These are phyloP conservation scores for Phrynocephalus forsythii DNA, from an alignment of 2,797 vertebrate species.

Conservation along the genomic window DNA sequence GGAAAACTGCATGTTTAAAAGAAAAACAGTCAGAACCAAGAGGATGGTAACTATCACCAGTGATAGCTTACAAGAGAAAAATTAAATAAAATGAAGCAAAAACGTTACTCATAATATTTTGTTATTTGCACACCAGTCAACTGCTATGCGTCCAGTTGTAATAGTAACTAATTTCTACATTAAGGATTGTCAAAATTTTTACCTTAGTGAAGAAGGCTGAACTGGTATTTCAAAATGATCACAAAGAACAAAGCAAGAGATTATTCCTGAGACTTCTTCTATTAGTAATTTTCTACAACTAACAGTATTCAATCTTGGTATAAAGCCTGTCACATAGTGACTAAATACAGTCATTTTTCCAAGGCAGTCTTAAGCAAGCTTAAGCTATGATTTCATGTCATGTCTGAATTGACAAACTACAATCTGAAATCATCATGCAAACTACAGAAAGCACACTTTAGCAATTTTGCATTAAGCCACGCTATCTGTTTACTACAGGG, in stretches of 20 bases:
- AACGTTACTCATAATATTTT: slow-evolving; percentile 42
- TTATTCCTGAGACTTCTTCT: not conserved
- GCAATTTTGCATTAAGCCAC: not conserved
- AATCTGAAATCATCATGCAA: not conserved
- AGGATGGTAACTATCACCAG: slow-evolving; percentile 58
- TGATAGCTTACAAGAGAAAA: not conserved
- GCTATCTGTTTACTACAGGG: not conserved
- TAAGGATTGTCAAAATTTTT: slow-evolving; percentile 74
- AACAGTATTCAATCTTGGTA: not conserved
- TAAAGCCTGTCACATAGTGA: not conserved
- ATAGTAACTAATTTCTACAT: slow-evolving; percentile 66
- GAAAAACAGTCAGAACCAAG: slow-evolving; percentile 62
- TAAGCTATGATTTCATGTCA: not conserved
- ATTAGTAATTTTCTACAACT: not conserved
- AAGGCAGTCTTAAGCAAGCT: not conserved
- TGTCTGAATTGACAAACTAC: not conserved
- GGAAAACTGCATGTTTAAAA: slow-evolving; percentile 54
- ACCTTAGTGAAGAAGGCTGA: slow-evolving; percentile 78
- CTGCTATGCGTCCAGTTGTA: slow-evolving; percentile 57
- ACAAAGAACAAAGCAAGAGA: slow-evolving; percentile 73
- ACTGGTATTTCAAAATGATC: slow-evolving; percentile 71
- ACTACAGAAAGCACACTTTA: not conserved
- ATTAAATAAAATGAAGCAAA: slow-evolving; percentile 32
- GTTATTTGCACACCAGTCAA: slow-evolving; percentile 52
- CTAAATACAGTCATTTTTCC: not conserved